Evolutionary conservation across 2,113 vertebrate genomes (phyloP).

Genomic region (Nycticebus coucang): DNA sequence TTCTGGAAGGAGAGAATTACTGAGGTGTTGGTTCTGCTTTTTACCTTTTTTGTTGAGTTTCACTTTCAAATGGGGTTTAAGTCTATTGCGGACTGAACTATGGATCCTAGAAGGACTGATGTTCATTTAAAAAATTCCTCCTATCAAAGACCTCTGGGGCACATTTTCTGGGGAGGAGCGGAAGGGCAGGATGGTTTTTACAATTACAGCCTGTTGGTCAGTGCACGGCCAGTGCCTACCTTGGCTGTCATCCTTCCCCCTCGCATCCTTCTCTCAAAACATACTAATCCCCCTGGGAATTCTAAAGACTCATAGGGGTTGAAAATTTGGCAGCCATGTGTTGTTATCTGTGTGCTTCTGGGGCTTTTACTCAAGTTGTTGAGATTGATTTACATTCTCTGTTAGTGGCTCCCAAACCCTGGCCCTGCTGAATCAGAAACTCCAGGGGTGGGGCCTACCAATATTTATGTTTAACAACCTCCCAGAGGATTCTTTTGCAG

Average conservation of each 20-base stretch:
- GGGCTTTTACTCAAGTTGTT: slow-evolving; percentile 44
- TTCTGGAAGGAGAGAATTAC: slow-evolving; percentile 32
- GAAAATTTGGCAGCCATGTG: slow-evolving; percentile 41
- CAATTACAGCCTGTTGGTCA: background rate
- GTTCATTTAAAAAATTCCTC: background rate
- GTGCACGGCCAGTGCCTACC: background rate
- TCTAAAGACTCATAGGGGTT: slow-evolving; percentile 38
- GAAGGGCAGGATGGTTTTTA: background rate
- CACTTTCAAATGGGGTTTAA: slow-evolving; percentile 14
- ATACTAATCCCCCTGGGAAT: slow-evolving; percentile 58
- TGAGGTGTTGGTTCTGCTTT: background rate
- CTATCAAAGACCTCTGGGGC: background rate
- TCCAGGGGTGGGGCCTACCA: background rate
- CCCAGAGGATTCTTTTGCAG: slow-evolving; percentile 4
- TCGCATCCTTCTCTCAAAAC: slow-evolving; percentile 58
- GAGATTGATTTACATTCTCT: slow-evolving; percentile 60
- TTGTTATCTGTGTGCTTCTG: slow-evolving; percentile 41
- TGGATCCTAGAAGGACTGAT: background rate
- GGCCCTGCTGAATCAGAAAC: slow-evolving; percentile 8
- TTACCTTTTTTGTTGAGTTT: slow-evolving; percentile 54
- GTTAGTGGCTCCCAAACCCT: background rate
- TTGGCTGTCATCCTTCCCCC: slow-evolving; percentile 39
- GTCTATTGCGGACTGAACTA: background rate
- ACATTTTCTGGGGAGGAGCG: background rate
- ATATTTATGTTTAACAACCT: slow-evolving; percentile 44